Evolutionary conservation across 2,888 invertebrate species (phyloP), one percentile per base, ranked within the genome.

Genomic region (Cartodere bifasciata): DNA sequence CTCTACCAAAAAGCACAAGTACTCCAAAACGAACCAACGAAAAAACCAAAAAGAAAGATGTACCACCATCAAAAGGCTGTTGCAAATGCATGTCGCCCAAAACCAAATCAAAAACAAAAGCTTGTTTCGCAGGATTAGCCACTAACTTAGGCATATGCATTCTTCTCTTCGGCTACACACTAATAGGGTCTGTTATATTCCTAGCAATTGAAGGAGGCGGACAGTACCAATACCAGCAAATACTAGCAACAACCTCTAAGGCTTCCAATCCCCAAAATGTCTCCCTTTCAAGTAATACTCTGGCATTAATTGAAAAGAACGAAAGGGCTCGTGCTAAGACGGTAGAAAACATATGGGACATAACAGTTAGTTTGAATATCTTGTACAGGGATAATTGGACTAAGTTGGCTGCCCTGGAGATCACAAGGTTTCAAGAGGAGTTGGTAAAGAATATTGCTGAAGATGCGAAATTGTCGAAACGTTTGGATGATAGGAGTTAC

Each of bases 271-370:
- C 60, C 54, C 47, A 52, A 6, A 23, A 7, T 55, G 40, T 52
- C 44, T 41, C 45, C 30, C 45, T 55, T 4, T 46, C 58, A 31
- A 43, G 37, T 15, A 33, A 42, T 28, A 44, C 40, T 11, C 52
- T 60, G 5, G 32, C 56, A 4, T 62, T 57, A 46, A 55, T 49
- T 33, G 52, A 60, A 41, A 58, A 57, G 37, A 63, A 65, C 28
- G 65, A 70, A 42, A 72, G 72, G 43, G 73, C 73, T 14, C 62
- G 77, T 25, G 68, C 70, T 25, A 67, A 67, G 49, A 82, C 85
- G 9, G 85, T 86, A 27, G 84, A 85, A 61, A 85, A 81, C 58
- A 84, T 91, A 52, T 90, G 90, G 90, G 81, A 87, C 56, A 82
- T 88, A 40, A 90, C 90, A 3, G 80, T 81, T 42, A 79, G 78